Base-by-base conservation (phyloP, 1,140 invertebrate species). In the Adelges cooleyi region DNA sequence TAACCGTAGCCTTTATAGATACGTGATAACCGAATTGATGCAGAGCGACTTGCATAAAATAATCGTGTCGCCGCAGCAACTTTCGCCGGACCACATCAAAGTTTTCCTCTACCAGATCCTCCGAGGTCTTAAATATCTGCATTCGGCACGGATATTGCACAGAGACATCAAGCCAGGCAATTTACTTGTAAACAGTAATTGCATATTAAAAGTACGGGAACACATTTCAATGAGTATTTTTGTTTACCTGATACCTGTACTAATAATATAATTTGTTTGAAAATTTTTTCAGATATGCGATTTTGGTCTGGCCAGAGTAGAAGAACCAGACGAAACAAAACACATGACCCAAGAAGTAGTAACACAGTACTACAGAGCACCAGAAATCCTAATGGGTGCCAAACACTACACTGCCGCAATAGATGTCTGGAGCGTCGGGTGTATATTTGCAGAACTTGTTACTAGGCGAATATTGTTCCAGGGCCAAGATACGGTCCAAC, bases 61-160 rank as follows among this genome's bases (percentile, higher is more conserved):
- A 76, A 99, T 99, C 76, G 95, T 98, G 68, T 98, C 94, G 69
- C 94, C 94, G 65, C 96, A 99, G 80, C 91, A 95, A 73, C 84
- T 99, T 56, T 95, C 94, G 70, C 85, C 92, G 59, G 95, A 99
- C 80, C 96, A 99, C 82, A 96, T 99, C 77, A 99, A 99, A 86
- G 93, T 99, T 77, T 99, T 99, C 85, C 89, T 99, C 68, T 99
- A 99, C 79, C 96, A 99, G 82, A 98, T 99, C 77, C 85, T 99
- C 71, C 85, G 96, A 83, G 96, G 94, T 72, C 81, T 98, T 69
- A 98, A 98, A 78, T 99, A 98, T 81, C 81, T 98, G 68, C 95
- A 98, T 80, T 97, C 95, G 53, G 93, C 95, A 22, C 84, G 90
- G 72, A 97, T 99, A 74, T 81, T 99, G 49, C 96, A 99, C 79